Evolutionary conservation across 2,888 invertebrate genomes (phyloP).

Genomic region (Cheilosia urbana): DNA sequence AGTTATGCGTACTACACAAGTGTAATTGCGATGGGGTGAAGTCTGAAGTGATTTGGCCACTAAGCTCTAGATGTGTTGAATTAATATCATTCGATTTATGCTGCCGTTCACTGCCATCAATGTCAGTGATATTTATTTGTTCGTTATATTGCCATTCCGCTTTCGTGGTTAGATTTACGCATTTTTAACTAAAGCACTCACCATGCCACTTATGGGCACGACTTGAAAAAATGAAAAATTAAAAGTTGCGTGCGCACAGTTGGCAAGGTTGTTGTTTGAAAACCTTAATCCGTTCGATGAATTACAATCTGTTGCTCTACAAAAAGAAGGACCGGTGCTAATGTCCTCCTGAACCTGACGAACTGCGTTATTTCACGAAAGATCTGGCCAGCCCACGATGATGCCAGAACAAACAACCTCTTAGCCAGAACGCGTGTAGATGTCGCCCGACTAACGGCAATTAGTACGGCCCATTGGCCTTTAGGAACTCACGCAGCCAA

Average conservation of each 20-base stretch:
- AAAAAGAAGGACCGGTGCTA: slow-evolving; percentile 19
- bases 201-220: neutral
- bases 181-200: slow-evolving; percentile 15
- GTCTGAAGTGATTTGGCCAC: slow-evolving; percentile 43
- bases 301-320: slow-evolving; percentile 29
- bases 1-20: slow-evolving; percentile 21
- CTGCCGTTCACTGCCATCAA: neutral
- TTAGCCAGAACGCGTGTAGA: too few species aligned
- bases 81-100: slow-evolving; percentile 4
- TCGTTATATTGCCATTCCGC: slow-evolving; percentile 20
- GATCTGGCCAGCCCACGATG: too few species aligned
- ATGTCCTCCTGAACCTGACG: neutral
- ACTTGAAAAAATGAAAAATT: neutral
- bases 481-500: too few species aligned
- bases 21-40: slow-evolving; percentile 6
- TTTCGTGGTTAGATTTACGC: slow-evolving; percentile 24
- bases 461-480: too few species aligned
- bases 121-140: neutral
- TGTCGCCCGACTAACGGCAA: too few species aligned
- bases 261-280: neutral
- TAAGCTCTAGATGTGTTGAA: slow-evolving; percentile 11
- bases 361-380: too few species aligned
- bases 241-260: neutral
- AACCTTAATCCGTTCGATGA: slow-evolving; percentile 17
- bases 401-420: too few species aligned